phyloP scores from a whole-genome alignment of 2,113 vertebrate species.

The Periophthalmodon schlosseri region DNA sequence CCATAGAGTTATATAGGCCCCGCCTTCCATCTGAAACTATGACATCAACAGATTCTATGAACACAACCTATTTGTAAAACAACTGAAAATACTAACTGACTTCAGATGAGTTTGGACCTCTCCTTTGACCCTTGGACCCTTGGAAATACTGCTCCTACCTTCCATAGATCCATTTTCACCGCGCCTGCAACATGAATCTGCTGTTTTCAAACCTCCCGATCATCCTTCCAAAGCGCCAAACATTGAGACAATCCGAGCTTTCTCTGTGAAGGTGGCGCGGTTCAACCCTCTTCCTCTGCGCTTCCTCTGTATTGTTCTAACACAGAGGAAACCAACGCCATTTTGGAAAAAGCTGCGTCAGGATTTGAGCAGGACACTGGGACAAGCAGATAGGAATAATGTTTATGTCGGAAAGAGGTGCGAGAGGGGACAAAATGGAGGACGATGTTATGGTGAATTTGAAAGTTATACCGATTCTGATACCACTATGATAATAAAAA shows the following conservation, averaged over 20 bases:
- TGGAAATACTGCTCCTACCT: not conserved
- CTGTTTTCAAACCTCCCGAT: not conserved
- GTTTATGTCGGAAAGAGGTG: not conserved
- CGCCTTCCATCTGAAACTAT: too few species aligned
- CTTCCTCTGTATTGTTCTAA: constrained; percentile 74
- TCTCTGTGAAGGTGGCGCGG: constrained; percentile 41
- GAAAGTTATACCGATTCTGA: too few species aligned
- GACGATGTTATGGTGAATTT: not conserved
- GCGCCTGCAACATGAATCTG: not conserved
- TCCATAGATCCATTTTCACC: not conserved
- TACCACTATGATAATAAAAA: too few species aligned
- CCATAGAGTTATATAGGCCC: too few species aligned
- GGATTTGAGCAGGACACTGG: constrained; percentile 28
- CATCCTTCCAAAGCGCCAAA: not conserved
- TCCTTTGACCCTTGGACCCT: not conserved
- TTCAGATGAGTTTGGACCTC: too few species aligned
- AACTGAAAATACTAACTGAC: too few species aligned
- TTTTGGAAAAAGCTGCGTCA: constrained; percentile 55
- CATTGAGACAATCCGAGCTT: not conserved
- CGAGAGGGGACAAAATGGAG: not conserved
- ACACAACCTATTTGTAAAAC: too few species aligned
- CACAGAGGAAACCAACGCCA: constrained; percentile 48
- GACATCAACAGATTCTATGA: too few species aligned
- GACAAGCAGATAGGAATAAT: not conserved
- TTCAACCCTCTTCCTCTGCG: constrained; percentile 65